phyloP scores from a whole-genome alignment of 2,797 vertebrate genomes.

The Poecilia gillii region DNA sequence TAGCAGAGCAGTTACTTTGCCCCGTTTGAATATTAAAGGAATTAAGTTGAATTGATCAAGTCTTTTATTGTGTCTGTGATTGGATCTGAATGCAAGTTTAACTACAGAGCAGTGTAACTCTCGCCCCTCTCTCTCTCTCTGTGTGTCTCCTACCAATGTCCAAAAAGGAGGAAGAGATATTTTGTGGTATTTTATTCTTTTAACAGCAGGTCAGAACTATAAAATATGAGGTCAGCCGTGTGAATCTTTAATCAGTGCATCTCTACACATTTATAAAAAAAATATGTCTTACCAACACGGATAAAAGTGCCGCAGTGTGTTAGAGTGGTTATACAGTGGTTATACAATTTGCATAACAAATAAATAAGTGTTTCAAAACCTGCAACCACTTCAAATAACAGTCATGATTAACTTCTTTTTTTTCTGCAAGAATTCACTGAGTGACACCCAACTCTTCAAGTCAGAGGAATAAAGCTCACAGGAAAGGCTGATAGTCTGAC shows the following conservation, averaged over 20 bases:
- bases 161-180: background rate
- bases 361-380: background rate
- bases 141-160: background rate
- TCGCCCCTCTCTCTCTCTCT: background rate
- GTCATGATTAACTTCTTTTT: background rate
- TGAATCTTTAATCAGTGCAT: background rate
- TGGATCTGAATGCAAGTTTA: conserved; percentile 4
- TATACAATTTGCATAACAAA: background rate
- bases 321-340: background rate
- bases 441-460: conserved; percentile 24
- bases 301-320: background rate
- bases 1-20: background rate
- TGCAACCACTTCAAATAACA: background rate
- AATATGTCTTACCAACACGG: background rate
- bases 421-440: background rate
- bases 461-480: conserved; percentile 10
- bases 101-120: background rate
- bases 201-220: background rate
- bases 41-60: background rate
- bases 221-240: background rate
- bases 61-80: background rate
- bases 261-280: background rate
- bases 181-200: background rate
- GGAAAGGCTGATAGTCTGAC: background rate
- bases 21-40: background rate